Conservation (phyloP, 2,888 invertebrate species). For the Platypus cylindrus region DNA sequence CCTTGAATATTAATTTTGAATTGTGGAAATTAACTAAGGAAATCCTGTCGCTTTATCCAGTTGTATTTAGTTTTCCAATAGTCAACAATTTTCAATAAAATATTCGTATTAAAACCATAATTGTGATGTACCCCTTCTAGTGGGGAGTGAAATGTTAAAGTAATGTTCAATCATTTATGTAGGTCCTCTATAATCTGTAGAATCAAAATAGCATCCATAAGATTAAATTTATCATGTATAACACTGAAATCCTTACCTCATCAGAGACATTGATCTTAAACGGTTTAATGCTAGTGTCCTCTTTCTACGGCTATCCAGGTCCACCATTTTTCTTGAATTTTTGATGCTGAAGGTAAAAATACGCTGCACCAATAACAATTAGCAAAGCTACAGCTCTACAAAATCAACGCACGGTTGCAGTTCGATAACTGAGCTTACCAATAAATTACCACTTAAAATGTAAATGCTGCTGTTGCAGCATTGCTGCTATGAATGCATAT, state of each 20-base stretch:
- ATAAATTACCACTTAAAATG: no score
- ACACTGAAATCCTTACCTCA: slow-evolving; percentile 46
- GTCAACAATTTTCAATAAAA: slow-evolving; percentile 50
- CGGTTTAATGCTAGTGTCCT: slow-evolving; percentile 41
- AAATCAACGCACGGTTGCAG: slow-evolving; percentile 1
- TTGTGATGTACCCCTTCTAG: slow-evolving; percentile 55
- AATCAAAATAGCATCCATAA: slow-evolving; percentile 37
- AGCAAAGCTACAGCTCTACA: neutral
- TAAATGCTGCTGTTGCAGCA: no score
- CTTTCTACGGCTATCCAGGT: slow-evolving; percentile 36
- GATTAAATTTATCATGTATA: no score
- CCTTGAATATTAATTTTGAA: slow-evolving; percentile 61
- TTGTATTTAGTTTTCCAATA: slow-evolving; percentile 64
- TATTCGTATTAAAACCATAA: slow-evolving; percentile 67
- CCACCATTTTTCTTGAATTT: slow-evolving; percentile 43
- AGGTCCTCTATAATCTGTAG: slow-evolving; percentile 31
- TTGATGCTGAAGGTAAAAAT: slow-evolving; percentile 17
- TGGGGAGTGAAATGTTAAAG: slow-evolving; percentile 32
- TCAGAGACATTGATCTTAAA: slow-evolving; percentile 39
- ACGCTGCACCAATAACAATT: slow-evolving; percentile 1
- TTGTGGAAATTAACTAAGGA: slow-evolving; percentile 53
- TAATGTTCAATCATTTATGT: slow-evolving; percentile 2
- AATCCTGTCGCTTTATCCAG: slow-evolving; percentile 48
- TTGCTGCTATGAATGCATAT: no score
- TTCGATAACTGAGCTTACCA: no score